These are phyloP conservation scores for Cataglyphis cursor DNA, from an alignment of 2,888 invertebrate species.

Conservation along the genomic window DNA sequence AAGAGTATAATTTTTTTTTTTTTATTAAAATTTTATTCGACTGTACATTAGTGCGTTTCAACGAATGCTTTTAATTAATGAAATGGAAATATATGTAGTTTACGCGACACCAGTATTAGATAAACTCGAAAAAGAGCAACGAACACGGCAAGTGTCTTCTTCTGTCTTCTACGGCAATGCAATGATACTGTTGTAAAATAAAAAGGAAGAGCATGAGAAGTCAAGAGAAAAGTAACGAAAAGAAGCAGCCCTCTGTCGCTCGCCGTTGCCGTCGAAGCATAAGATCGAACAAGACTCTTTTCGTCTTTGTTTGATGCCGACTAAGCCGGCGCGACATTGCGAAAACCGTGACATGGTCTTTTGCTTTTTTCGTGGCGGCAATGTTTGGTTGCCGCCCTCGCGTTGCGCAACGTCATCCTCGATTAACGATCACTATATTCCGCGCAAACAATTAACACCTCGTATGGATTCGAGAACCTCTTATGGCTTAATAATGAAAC, in stretches of 20 bases:
- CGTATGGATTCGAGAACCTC: background rate
- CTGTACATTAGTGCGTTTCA: background rate
- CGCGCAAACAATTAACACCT: constrained; percentile 37
- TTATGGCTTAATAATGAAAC: background rate
- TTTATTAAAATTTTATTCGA: background rate
- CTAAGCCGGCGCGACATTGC: constrained; percentile 85
- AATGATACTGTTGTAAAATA: constrained; percentile 8
- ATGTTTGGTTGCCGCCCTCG: constrained; percentile 59
- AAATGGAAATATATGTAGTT: background rate
- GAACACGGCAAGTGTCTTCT: too few species aligned
- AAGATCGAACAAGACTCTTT: constrained; percentile 85
- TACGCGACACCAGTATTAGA: background rate
- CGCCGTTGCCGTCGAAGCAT: constrained; percentile 85
- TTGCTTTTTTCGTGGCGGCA: constrained; percentile 65
- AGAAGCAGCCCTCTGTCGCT: constrained; percentile 76
- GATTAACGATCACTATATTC: constrained; percentile 24
- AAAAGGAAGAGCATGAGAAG: background rate
- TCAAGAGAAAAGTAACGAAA: constrained; percentile 48
- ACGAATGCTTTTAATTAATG: background rate
- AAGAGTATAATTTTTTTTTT: background rate
- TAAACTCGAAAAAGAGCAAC: background rate
- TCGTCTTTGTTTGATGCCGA: constrained; percentile 80
- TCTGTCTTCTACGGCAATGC: background rate
- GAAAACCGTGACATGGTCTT: constrained; percentile 84
- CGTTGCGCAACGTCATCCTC: constrained; percentile 66